Evolutionary conservation across 2,888 invertebrate genomes (phyloP).

Genomic region (Chrysotoxum bicinctum): DNA sequence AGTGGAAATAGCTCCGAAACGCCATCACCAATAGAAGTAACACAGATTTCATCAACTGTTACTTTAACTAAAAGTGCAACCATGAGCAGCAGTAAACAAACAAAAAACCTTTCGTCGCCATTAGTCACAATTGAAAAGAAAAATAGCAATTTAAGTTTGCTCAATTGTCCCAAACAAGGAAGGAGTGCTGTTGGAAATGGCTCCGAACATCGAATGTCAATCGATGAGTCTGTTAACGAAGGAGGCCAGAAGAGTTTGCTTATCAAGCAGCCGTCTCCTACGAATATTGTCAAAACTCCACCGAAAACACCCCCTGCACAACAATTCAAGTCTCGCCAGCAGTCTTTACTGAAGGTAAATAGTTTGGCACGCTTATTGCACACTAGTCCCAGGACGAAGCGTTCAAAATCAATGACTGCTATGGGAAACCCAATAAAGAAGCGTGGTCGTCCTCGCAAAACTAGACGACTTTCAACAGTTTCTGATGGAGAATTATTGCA

Average conservation of each 20-base stretch:
- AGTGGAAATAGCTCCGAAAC: not conserved
- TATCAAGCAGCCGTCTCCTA: slow-evolving; percentile 31
- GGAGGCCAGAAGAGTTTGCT: slow-evolving; percentile 48
- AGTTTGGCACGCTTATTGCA: slow-evolving; percentile 47
- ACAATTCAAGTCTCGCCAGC: slow-evolving; percentile 19
- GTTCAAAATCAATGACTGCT: slow-evolving; percentile 56
- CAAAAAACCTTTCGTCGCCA: slow-evolving; percentile 43
- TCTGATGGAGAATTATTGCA: slow-evolving; percentile 49
- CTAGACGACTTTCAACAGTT: slow-evolving; percentile 42
- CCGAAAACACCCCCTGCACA: not conserved
- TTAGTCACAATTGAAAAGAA: slow-evolving; percentile 61
- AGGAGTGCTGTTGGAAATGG: slow-evolving; percentile 43
- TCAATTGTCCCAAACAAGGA: slow-evolving; percentile 37
- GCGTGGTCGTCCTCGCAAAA: slow-evolving; percentile 11
- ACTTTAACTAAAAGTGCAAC: slow-evolving; percentile 52
- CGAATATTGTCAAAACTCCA: slow-evolving; percentile 29
- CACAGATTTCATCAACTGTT: slow-evolving; percentile 66
- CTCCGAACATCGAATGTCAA: not conserved
- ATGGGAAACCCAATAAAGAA: slow-evolving; percentile 13
- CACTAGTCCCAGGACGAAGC: slow-evolving; percentile 66
- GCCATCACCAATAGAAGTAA: slow-evolving; percentile 35
- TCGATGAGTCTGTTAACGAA: slow-evolving; percentile 3
- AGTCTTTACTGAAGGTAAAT: slow-evolving; percentile 60
- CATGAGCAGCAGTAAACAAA: slow-evolving; percentile 27
- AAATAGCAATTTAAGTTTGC: slow-evolving; percentile 10